Base-by-base conservation (phyloP, 2,888 invertebrate species). In the Aspidiotus rigidus region DNA sequence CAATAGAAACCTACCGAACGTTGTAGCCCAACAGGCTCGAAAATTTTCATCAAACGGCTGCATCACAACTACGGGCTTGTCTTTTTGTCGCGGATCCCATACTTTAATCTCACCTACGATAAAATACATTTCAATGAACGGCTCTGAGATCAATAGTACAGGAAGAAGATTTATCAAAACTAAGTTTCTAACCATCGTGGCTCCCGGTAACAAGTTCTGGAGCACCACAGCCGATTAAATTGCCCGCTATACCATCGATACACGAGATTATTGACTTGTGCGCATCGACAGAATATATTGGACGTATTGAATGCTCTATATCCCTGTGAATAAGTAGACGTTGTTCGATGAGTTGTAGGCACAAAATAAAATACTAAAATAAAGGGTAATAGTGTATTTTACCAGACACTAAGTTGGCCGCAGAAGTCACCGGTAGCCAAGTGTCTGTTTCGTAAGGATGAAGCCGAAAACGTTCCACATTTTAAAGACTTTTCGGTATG, bases 131-230 rank as follows among this genome's bases (percentile, higher is more conserved):
- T 28, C 28, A 28, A 28, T 28, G 28, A 28, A 5, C 28, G 5
- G 28, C 5, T 28, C 28, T 28, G 28, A 28, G 28, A 28, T 3
- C 5, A 28, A 28, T n/a, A n/a, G n/a, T n/a, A n/a, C n/a, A n/a
- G n/a, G n/a, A n/a, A n/a, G n/a, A n/a, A n/a, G n/a, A 28, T 28
- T 28, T 1, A 28, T 28, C 28, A 28, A 28, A 28, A 3, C 1
- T 15, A 55, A 55, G 53, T 53, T 44, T 40, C 49, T 74, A 80
- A 83, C 96, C 96, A 83, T 97, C 96, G 78, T 91, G 83, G 73
- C 94, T 90, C 7, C 94, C 96, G 7, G 96, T 96, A 0, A 89
- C 93, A 74, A 97, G 86, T 83, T 97, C 97, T 8, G 96, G 95
- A 3, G 96, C 93, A 15, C 96, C 96, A 78, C 89, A 91, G 64